Evolutionary conservation across 1,140 invertebrate genomes (phyloP), one percentile per base, ranked within the genome.

Genomic region (Dolichoris vasculosae): DNA sequence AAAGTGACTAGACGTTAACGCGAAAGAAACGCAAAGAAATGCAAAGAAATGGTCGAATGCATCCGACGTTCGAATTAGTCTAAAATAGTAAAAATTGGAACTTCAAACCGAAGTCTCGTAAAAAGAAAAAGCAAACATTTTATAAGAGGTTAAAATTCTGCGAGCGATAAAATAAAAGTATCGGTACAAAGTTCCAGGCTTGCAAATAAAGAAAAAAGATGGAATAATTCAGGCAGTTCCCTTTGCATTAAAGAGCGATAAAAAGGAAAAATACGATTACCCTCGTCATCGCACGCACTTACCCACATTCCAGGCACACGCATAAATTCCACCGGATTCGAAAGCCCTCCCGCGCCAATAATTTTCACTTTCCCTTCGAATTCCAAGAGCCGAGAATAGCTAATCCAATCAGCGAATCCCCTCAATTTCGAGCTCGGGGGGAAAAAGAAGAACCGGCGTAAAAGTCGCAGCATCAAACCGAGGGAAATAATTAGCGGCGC

Each of bases 401-500:
- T 67, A 84, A 78, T 78, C 59, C 55, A 63, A 30, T 35, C 35
- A 46, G 11, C 55, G 71, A 83, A 76, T 64, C 51, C 0, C 20
- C 26, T 13, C 0, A 6, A 40, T 71, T 75, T 71, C 69, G 46
- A 82, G 23, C 15, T 9, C 48, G 23, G 40, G 23, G 40, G n/a
- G 11, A 55, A 11, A 59, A 59, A 59, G 26, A 59, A 59, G 26
- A 26, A 59, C 7, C 7, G 11, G 43, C 9, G 2, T 35, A 80
- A 43, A 80, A 75, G 71, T n/a, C 11, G 13, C 30, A 13, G 20
- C 59, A 3, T 8, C 2, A 26, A 32, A 0, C 13, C 46, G 30
- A 84, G 46, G 75, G 78, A 84, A 84, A 55, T 84, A 84, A 84
- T 84, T 84, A 84, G 59, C 46, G 75, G 73, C 83, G 75, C 73